Evolutionary conservation across 2,888 invertebrate genomes (phyloP), one percentile per base, ranked within the genome.

Genomic region (Folsomia candida): DNA sequence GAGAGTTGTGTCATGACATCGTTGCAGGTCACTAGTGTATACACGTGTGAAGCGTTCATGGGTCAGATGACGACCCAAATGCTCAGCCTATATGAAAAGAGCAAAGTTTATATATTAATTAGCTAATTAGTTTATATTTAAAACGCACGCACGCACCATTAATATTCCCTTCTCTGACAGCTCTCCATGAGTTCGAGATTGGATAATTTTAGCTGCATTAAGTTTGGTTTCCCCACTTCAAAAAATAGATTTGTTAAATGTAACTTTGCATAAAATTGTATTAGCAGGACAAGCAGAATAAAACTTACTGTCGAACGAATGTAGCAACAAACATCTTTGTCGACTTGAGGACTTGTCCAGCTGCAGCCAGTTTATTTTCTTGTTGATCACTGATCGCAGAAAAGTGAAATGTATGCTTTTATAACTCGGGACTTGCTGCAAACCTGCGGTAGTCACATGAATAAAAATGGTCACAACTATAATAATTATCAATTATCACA

Each of bases 1-100:
- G 1, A 69, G n/a, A 2, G 77, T 77, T 22, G 77, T 77, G 47
- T 77, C 72, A 29, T 77, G 71, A 68, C 77, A 77, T 68, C 77
- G 51, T 26, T 72, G 69, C 28, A 77, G 62, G 54, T 77, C 77
- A 67, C 75, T 75, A 57, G 70, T 69, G 67, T 70, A 77, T 1
- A 77, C 51, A 1, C 72, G 68, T 1, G 77, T 75, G 28, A 72
- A 77, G n/a, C 67, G 70, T 51, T 77, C 77, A 1, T 67, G 64
- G 22, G 51, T 28, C 11, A 77, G 4, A 59, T 69, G 67, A 22
- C 66, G 63, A 1, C 77, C 77, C 18, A 77, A 67, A 24, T 70
- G 62, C 51, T 75, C 68, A 0, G 77, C 76, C 72, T 72, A 9
- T 37, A 37, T 37, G 25, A 61, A 66, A 37, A 47, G 11, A 57